Base-by-base conservation (phyloP, 2,888 invertebrate genomes). In the Petrophora chlorosata region DNA sequence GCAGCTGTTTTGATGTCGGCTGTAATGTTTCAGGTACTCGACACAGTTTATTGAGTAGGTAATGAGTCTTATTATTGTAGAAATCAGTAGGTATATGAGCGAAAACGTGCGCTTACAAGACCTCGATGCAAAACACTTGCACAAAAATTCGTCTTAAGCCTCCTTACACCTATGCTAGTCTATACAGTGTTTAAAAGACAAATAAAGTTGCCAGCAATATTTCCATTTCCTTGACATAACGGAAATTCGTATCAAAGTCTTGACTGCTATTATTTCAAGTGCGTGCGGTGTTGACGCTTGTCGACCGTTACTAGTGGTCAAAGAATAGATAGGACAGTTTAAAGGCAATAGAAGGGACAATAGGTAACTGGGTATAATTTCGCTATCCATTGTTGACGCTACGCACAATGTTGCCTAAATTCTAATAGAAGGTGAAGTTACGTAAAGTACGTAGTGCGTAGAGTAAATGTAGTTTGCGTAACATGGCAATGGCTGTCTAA, bases 181-280 rank as follows among this genome's bases (percentile, higher is more conserved):
- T n/a, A 23, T 23, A 1, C n/a, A 23, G n/a, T 23, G 23, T 23
- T 3, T 22, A 5, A 30, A 29, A 14, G 3, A 29, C 8, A 2
- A 2, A n/a, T 14, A 7, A 34, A 29, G 19, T 29, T 39, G 7
- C 33, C 26, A 15, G 9, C 13, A 10, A 7, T 19, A 15, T 7
- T 32, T 48, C 19, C 28, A 43, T 49, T 39, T 36, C 48, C 40
- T 39, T 42, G 33, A 58, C 40, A 46, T 60, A 65, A 66, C 68
- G 71, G 72, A 72, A 74, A 66, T 56, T 46, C 47, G 52, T 53
- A 60, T 55, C 55, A 54, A 62, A 64, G 57, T 60, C 30, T 9
- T 3, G 61, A 45, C 50, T 54, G 52, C 58, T 64, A 64, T 65
- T 53, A 61, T 45, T 34, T 36, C 41, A 30, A 43, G 36, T 48